Conservation (phyloP, 1,140 invertebrate genomes). For the Tetramorium alpestre region DNA sequence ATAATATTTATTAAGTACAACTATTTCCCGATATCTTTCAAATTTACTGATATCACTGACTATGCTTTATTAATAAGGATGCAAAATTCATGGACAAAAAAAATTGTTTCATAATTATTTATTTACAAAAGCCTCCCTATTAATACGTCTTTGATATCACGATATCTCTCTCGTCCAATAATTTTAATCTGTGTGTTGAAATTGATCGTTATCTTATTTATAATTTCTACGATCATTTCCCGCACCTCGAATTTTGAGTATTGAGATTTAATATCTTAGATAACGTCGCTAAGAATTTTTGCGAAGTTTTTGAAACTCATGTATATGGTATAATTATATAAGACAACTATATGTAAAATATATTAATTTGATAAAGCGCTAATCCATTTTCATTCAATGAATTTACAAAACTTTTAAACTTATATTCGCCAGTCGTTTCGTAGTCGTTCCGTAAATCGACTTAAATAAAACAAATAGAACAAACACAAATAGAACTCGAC, state of each 20-base stretch:
- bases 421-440: neutral
- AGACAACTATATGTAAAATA: constrained; percentile 68
- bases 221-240: constrained; percentile 5
- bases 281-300: constrained; percentile 49
- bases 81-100: neutral
- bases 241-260: neutral
- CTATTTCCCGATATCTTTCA: constrained; percentile 35
- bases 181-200: neutral
- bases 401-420: constrained; percentile 40
- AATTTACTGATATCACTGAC: constrained; percentile 17
- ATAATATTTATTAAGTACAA: constrained; percentile 63
- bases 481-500: too few relatives aligned
- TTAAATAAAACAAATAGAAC: constrained; percentile 30
- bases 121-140: neutral
- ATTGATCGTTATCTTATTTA: constrained; percentile 7
- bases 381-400: constrained; percentile 28
- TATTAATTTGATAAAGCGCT: constrained; percentile 57
- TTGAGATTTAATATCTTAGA: neutral
- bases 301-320: constrained; percentile 51
- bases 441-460: constrained; percentile 29
- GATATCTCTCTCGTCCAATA: constrained; percentile 10
- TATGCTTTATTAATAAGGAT: constrained; percentile 32
- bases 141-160: constrained; percentile 13
- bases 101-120: constrained; percentile 16
- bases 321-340: constrained; percentile 58